phyloP scores from a whole-genome alignment of 2,797 vertebrate genomes.

The Pygocentrus nattereri region DNA sequence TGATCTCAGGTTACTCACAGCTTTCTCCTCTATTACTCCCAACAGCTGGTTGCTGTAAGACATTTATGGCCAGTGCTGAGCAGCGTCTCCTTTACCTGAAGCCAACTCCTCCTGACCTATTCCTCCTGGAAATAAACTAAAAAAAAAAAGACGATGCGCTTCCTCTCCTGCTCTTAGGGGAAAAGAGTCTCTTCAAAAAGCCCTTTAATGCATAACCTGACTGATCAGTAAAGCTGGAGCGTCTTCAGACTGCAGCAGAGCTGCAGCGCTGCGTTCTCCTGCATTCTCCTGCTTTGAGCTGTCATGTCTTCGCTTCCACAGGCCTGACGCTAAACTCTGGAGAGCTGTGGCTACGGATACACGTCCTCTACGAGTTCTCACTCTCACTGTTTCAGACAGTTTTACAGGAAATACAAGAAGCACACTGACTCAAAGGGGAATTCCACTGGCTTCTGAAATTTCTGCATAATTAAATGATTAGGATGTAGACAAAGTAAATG shows the following conservation, averaged over 20 bases:
- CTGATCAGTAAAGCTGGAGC: constrained; percentile 4
- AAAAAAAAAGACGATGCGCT: neutral
- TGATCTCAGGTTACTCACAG: too few relatives aligned
- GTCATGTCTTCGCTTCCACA: neutral
- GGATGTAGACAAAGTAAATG: too few relatives aligned
- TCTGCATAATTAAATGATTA: too few relatives aligned
- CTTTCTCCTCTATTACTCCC: too few relatives aligned
- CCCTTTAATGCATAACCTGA: neutral
- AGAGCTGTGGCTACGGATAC: neutral
- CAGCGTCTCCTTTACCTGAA: neutral
- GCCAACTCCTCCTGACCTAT: neutral
- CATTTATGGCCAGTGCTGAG: neutral
- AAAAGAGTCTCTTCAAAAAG: neutral
- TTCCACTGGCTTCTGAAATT: too few relatives aligned
- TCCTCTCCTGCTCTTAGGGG: neutral
- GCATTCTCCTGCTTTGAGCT: neutral
- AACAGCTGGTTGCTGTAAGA: neutral
- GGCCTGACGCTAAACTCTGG: neutral
- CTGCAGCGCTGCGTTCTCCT: neutral
- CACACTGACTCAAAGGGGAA: too few relatives aligned
- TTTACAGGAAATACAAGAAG: neutral
- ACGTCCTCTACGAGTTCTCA: neutral
- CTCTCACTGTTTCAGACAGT: neutral
- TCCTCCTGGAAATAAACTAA: neutral
- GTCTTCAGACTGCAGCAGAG: neutral